Evolutionary conservation across 2,888 invertebrate species (phyloP).

Genomic region (Lepetodrilus schrolli): DNA sequence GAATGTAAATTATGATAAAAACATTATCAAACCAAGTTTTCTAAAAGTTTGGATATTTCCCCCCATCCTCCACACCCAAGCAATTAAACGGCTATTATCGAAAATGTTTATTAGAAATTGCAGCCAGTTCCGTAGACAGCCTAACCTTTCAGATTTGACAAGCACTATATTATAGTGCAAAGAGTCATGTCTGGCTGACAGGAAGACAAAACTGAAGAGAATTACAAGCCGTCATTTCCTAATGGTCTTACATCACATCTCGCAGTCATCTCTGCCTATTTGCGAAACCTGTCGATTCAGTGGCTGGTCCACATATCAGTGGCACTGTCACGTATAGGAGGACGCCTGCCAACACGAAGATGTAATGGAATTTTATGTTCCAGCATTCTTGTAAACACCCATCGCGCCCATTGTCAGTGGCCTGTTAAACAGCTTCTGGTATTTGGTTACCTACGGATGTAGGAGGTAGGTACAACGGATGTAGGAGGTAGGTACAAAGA

Average conservation of each 20-base stretch:
- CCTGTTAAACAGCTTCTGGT: background rate
- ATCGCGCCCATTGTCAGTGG: background rate
- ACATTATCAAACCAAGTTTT: too few relatives aligned
- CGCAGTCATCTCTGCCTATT: background rate
- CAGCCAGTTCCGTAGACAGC: too few relatives aligned
- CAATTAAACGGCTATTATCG: too few relatives aligned
- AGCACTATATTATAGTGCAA: background rate
- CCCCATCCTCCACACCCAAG: too few relatives aligned
- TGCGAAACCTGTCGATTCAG: background rate
- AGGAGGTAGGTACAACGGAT: too few relatives aligned
- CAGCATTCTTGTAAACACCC: slow-evolving; percentile 14
- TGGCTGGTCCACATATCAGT: background rate
- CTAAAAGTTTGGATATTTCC: too few relatives aligned
- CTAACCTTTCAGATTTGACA: slow-evolving; percentile 16
- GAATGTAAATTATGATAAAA: too few relatives aligned
- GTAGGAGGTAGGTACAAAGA: too few relatives aligned
- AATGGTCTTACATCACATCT: slow-evolving; percentile 19
- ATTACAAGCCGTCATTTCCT: slow-evolving; percentile 14
- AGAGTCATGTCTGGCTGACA: slow-evolving; percentile 1
- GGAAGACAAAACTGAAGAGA: background rate
- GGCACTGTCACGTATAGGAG: background rate
- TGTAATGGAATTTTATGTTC: slow-evolving; percentile 22
- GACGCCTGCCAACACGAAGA: background rate
- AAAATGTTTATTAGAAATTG: too few relatives aligned
- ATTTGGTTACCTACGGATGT: background rate